These are phyloP conservation scores for Drosophila eugracilis DNA, from an alignment of 1,140 invertebrate species.

Conservation along the genomic window DNA sequence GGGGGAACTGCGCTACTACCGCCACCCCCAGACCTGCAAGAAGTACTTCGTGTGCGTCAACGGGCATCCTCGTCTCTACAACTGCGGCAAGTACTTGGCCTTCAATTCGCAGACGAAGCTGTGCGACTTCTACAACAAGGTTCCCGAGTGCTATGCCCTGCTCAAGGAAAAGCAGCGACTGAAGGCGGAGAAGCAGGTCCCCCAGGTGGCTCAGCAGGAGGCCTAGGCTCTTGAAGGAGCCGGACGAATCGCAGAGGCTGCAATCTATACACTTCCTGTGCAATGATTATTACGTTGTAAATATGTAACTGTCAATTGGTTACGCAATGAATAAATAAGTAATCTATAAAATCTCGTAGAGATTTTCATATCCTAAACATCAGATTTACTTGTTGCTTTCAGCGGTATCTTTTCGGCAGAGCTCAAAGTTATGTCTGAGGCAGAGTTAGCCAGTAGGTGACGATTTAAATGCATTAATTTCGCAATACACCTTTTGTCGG, in stretches of 20 bases:
- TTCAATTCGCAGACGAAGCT: conserved; percentile 77
- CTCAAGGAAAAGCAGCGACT: conserved; percentile 74
- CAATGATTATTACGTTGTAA: conserved; percentile 43
- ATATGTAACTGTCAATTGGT: conserved; percentile 36
- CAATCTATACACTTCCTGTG: conserved; percentile 15
- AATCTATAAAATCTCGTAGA: conserved; percentile 1
- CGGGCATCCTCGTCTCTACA: conserved; percentile 87
- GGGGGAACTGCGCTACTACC: conserved; percentile 86
- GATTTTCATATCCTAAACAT: too few species aligned
- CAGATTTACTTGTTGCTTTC: too few species aligned
- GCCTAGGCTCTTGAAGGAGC: not conserved
- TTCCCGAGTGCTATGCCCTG: conserved; percentile 78
- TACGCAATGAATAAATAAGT: conserved; percentile 45
- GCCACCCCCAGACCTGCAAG: conserved; percentile 89
- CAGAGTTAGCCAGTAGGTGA: too few species aligned
- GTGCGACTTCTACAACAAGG: conserved; percentile 81
- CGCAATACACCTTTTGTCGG: too few species aligned
- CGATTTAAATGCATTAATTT: too few species aligned
- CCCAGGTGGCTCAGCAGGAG: conserved; percentile 27
- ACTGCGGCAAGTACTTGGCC: conserved; percentile 79
- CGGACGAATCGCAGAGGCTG: conserved; percentile 36
- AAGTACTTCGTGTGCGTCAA: conserved; percentile 93
- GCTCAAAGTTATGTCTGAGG: too few species aligned
- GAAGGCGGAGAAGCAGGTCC: conserved; percentile 58
- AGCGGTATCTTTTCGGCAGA: too few species aligned